Conservation (phyloP, 2,888 invertebrate species). For the Macaria liturata region DNA sequence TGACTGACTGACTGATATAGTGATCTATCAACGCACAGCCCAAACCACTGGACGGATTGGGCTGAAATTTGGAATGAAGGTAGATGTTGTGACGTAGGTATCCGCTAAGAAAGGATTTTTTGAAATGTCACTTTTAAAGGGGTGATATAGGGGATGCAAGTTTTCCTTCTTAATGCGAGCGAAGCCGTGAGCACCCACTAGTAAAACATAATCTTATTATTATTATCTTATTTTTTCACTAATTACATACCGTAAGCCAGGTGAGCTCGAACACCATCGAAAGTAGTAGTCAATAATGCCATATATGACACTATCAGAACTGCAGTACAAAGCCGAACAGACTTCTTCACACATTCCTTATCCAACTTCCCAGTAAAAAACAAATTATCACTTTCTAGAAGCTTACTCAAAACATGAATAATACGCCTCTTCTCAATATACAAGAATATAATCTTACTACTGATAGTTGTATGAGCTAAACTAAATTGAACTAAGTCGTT, state of each 20-base stretch:
- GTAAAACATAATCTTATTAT: no score
- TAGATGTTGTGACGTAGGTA: no score
- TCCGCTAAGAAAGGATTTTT: no score
- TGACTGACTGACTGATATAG: no score
- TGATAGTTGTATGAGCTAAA: conserved; percentile 49
- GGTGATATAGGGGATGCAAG: no score
- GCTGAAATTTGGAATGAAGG: no score
- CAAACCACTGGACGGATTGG: no score
- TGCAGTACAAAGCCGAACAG: conserved; percentile 34
- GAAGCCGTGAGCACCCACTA: no score
- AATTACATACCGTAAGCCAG: conserved; percentile 47
- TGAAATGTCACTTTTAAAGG: no score
- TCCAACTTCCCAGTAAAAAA: conserved; percentile 43
- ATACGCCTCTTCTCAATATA: conserved; percentile 47
- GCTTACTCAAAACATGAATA: conserved; percentile 41
- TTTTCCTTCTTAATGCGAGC: no score
- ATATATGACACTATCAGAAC: conserved; percentile 34
- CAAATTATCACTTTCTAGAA: conserved; percentile 49
- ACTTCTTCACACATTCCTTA: conserved; percentile 44
- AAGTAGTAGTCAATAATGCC: conserved; percentile 37
- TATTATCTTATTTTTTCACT: neutral
- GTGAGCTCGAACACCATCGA: conserved; percentile 45
- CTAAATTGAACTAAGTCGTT: conserved; percentile 51
- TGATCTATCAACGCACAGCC: no score
- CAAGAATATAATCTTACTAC: conserved; percentile 46